Base-by-base conservation (phyloP, 2,888 invertebrate species). In the Agrotis clavis region DNA sequence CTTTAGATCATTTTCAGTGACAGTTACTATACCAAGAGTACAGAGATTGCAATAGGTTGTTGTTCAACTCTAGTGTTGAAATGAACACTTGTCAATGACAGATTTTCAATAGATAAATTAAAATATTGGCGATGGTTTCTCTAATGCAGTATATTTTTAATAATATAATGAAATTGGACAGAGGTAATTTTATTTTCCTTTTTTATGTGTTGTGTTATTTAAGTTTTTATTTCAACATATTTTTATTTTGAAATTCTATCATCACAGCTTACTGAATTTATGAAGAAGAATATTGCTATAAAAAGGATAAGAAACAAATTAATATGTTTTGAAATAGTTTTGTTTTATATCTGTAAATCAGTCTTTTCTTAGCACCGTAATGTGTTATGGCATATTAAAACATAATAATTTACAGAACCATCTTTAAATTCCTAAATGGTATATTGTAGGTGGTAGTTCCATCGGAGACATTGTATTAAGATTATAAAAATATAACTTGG, bases 51-150 rank as follows among this genome's bases (percentile, higher is more conserved):
- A 25, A 25, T 51, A 71, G 6, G 1, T 25, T 6, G 56, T 50
- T 50, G 14, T 53, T 25, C 1, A 35, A 21, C 1, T 7, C 13
- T 13, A 60, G 7, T 48, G 6, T n/a, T 41, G 7, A 35, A 47
- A 30, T 69, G 30, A n/a, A 50, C 9, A 51, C 11, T 18, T 57
- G 16, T 9, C 14, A 5, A 25, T 11, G 14, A 54, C 2, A 16
- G 13, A 41, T 45, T n/a, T 35, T 21, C 35, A 1, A n/a, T 4
- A 30, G n/a, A 21, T 30, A 18, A 9, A 6, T 47, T 45, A 16
- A 47, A 47, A 69, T 41, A n/a, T 56, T 21, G 13, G 14, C 1
- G 4, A 21, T n/a, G 56, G 19, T 21, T 71, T 67, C 25, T 57
- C 0, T 11, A 13, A 14, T 2, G 21, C 9, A n/a, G 9, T 75